Evolutionary conservation across 1,140 invertebrate species (phyloP).

Genomic region (Lepidurus couesii): DNA sequence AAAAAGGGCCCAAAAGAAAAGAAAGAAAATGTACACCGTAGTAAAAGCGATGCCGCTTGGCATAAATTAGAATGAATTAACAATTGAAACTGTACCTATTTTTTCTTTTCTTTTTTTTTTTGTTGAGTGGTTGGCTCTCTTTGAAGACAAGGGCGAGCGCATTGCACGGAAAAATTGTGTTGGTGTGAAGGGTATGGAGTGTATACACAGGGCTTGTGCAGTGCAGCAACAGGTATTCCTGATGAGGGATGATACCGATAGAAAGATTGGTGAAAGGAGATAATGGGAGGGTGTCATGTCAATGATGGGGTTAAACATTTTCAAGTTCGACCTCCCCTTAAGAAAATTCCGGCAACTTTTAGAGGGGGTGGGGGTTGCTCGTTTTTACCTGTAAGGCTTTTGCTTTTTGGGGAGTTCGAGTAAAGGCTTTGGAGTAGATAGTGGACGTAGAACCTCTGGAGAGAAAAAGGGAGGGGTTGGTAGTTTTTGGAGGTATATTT

Average conservation of each 20-base stretch:
- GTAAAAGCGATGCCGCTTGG: slow-evolving; percentile 2
- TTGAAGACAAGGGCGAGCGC: neutral
- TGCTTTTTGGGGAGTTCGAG: too few relatives aligned
- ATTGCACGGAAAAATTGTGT: neutral
- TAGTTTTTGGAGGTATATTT: neutral
- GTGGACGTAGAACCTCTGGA: too few relatives aligned
- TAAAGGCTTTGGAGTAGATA: too few relatives aligned
- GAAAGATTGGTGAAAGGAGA: slow-evolving; percentile 1
- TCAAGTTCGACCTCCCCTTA: too few relatives aligned
- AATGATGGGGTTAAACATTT: slow-evolving; percentile 19
- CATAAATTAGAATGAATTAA: slow-evolving; percentile 22
- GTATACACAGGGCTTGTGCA: neutral
- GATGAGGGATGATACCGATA: neutral
- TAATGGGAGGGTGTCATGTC: slow-evolving; percentile 14
- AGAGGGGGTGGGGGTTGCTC: neutral
- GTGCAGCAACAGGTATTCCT: neutral
- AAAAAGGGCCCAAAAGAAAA: neutral
- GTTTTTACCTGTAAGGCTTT: neutral
- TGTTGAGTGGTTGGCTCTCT: neutral
- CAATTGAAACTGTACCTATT: slow-evolving; percentile 15
- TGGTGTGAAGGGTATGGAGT: neutral
- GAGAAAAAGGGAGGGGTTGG: neutral
- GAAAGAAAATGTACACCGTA: neutral
- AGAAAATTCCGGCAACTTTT: neutral
- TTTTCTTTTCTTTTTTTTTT: neutral